Evolutionary conservation across 1,140 invertebrate genomes (phyloP), one percentile per base, ranked within the genome.

Genomic region (Spodoptera frugiperda): DNA sequence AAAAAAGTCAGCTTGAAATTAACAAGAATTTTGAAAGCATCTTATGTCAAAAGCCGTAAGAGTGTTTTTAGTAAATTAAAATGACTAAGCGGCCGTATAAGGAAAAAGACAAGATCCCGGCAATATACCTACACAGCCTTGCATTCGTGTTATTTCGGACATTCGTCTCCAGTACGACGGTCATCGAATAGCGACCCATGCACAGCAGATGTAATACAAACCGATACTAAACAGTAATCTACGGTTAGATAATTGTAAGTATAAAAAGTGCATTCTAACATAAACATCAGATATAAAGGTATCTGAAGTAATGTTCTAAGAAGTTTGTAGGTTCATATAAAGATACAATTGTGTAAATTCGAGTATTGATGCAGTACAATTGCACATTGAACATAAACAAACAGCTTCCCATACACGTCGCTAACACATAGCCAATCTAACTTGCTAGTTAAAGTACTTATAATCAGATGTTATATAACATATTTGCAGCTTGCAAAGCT

Each of bases 221-320:
- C 54, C 39, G 70, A 67, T 48, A 67, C 63, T 67, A 67, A 59
- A 72, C 68, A 72, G 30, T 57, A 54, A 54, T 71, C 67, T 71
- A 72, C 53, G 9, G 10, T 68, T 55, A 55, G 51, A 72, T 57
- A 71, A 55, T 71, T 71, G 65, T 65, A 67, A 67, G 21, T 72
- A 74, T 74, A 33, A 44, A 63, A 70, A 77, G 68, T 57, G 53
- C 65, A 49, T 48, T 25, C 55, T 70, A 91, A 90, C 89, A 91
- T 91, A 89, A 88, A 85, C 90, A 55, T 70, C 88, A 91, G 88
- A 90, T 89, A 87, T 17, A 78, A 70, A 65, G 19, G 72, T 85
- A 90, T 90, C 90, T 90, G 86, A 87, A 89, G 89, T 70, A 90
- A 90, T 90, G 90, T 88, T 82, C 71, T 74, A 46, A 73, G 51